Percentiles rank a stretch among this genome's conserved stretches.
These are phyloP conservation scores for Scaptomyza hsui DNA, from an alignment of 1,140 invertebrate genomes.

Conservation along the genomic window DNA sequence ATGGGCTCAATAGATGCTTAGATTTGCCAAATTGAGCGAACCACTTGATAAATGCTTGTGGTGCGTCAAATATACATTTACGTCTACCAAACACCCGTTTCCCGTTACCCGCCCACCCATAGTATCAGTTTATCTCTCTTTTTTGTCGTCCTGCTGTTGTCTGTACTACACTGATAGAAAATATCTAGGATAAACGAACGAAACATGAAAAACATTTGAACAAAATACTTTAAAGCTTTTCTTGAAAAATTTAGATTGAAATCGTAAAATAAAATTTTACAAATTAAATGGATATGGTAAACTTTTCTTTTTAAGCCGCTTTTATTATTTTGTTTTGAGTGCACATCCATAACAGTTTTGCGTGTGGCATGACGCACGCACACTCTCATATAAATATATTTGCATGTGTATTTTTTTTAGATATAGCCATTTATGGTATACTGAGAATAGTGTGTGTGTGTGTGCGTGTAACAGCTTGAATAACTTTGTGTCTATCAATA, in stretches of 20 bases:
- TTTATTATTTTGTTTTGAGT: conserved; percentile 3
- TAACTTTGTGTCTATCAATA: conserved; percentile 61
- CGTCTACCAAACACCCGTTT: not conserved
- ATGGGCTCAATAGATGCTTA: conserved; percentile 33
- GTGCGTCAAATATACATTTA: conserved; percentile 45
- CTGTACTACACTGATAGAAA: not conserved
- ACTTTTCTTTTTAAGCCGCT: not conserved
- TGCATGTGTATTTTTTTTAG: not conserved
- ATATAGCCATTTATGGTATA: conserved; percentile 6
- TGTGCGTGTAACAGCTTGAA: conserved; percentile 33
- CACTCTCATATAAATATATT: conserved; percentile 9
- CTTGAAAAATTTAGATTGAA: too few species aligned
- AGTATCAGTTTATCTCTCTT: not conserved
- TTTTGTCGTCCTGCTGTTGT: not conserved
- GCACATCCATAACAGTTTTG: conserved; percentile 27
- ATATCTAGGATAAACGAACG: too few species aligned
- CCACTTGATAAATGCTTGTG: conserved; percentile 62
- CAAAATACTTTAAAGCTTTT: too few species aligned
- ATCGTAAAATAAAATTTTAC: too few species aligned
- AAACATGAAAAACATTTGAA: too few species aligned
- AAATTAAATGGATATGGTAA: not conserved
- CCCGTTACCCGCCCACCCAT: not conserved
- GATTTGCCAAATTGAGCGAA: conserved; percentile 53
- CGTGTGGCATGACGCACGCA: conserved; percentile 51
- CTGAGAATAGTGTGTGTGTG: conserved; percentile 9